A percentile compares a stretch with the other conserved stretches of the same genome.
phyloP scores from a whole-genome alignment of 2,797 vertebrate genomes.

The Pelochelys cantorii region DNA sequence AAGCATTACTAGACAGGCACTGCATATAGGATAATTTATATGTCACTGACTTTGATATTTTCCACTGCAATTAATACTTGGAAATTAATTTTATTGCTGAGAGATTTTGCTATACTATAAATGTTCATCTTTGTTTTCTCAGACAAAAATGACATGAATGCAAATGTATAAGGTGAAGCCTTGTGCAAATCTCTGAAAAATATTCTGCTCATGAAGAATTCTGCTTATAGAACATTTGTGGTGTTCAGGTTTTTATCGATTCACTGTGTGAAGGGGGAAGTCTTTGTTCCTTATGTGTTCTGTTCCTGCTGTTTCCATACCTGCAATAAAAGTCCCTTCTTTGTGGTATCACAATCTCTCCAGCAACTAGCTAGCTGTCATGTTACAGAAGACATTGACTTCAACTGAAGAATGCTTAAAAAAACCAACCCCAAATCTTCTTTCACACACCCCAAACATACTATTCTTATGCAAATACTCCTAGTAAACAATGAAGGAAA shows the following conservation, averaged over 20 bases:
- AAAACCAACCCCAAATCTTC: neutral
- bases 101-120: neutral
- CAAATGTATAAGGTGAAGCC: neutral
- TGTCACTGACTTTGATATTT: fast-evolving
- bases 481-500: neutral
- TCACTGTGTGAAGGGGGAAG: neutral
- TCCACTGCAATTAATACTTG: neutral
- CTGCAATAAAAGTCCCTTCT: neutral
- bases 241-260: neutral
- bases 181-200: neutral
- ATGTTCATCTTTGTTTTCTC: neutral
- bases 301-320: neutral
- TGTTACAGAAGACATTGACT: neutral
- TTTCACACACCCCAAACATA: neutral
- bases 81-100: neutral
- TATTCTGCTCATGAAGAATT: neutral
- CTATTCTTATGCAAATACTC: neutral
- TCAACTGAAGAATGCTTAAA: neutral
- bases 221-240: neutral
- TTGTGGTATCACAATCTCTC: neutral
- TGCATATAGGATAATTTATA: neutral
- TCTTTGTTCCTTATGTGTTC: neutral
- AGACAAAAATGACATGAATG: neutral
- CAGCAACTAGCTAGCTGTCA: neutral
- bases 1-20: neutral